Conservation (phyloP, 2,113 vertebrate genomes). For the Bombycilla garrulus region DNA sequence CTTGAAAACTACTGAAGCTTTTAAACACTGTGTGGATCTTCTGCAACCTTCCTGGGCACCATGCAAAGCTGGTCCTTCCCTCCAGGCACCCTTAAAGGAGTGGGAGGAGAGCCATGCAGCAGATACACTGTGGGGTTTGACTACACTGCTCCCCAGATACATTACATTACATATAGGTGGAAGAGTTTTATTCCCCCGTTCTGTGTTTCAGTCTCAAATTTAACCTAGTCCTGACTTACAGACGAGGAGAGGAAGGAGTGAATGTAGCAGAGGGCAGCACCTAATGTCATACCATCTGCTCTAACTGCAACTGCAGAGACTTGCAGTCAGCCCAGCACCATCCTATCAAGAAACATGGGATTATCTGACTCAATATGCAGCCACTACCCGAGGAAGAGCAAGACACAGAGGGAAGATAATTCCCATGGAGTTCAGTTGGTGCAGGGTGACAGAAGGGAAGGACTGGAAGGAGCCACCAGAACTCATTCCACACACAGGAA, state of each 20-base stretch:
- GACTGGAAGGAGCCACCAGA: not conserved
- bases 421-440: not conserved
- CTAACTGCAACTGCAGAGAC: not conserved
- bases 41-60: not conserved
- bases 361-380: not conserved
- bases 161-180: not conserved
- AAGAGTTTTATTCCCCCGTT: accelerated
- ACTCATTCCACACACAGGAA: not conserved
- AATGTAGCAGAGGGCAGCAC: not conserved
- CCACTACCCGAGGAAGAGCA: not conserved
- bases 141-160: not conserved
- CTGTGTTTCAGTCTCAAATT: not conserved
- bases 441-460: not conserved
- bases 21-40: not conserved
- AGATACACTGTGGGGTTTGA: not conserved
- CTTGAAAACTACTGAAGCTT: not conserved
- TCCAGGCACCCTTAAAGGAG: not conserved
- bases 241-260: not conserved
- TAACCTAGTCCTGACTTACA: not conserved
- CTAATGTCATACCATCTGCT: accelerated
- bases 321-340: not conserved
- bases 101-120: not conserved
- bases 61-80: not conserved
- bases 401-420: not conserved
- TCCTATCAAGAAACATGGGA: not conserved